Evolutionary conservation across 2,797 vertebrate species (phyloP).

Genomic region (Pterois miles): DNA sequence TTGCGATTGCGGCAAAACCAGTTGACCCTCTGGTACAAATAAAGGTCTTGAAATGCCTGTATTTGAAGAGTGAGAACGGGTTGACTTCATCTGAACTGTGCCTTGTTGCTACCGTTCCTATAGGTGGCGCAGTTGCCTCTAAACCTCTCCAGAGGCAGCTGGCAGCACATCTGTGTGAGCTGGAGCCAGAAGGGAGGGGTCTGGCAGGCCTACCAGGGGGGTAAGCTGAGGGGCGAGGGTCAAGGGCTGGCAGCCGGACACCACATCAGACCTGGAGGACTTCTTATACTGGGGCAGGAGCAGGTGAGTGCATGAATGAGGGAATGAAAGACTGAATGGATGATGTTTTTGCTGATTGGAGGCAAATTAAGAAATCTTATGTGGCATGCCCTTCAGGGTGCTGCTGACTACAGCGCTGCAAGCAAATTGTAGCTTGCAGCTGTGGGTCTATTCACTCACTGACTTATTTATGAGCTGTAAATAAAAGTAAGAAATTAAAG

Average conservation of each 20-base stretch:
- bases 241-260: constrained; percentile 93
- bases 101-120: constrained; percentile 9
- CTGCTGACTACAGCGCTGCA: constrained; percentile 8
- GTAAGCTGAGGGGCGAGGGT: constrained; percentile 88
- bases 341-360: background rate
- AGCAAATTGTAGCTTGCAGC: background rate
- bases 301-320: constrained; percentile 81
- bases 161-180: constrained; percentile 94
- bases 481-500: background rate
- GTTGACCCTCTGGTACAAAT: too few species aligned
- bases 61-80: too few species aligned
- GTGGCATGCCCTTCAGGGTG: background rate
- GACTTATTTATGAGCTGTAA: background rate
- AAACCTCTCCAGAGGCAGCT: constrained; percentile 88
- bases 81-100: background rate
- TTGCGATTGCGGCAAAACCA: too few species aligned
- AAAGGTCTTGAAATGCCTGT: too few species aligned
- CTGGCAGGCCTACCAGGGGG: constrained; percentile 94
- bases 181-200: constrained; percentile 93
- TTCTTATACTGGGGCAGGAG: constrained; percentile 94
- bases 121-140: constrained; percentile 93
- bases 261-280: constrained; percentile 90
- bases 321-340: background rate
- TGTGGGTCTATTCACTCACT: background rate
- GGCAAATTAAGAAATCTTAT: background rate